Conservation (phyloP, 2,888 invertebrate genomes). For the Sphaerophoria taeniata region DNA sequence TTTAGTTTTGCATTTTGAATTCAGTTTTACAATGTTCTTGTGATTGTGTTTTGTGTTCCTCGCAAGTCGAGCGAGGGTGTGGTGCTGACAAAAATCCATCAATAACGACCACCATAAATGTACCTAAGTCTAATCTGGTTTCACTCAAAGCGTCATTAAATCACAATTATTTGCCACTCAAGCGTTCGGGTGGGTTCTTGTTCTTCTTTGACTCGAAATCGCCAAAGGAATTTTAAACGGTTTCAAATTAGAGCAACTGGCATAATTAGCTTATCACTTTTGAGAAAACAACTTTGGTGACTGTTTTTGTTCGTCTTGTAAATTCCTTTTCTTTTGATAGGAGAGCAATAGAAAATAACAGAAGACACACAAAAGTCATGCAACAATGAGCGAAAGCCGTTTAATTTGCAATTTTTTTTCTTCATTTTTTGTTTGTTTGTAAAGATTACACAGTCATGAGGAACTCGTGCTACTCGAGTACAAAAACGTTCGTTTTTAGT, state of each 20-base stretch:
- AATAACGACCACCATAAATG: neutral
- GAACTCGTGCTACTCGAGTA: neutral
- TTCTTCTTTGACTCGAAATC: neutral
- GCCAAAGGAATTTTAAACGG: slow-evolving; percentile 46
- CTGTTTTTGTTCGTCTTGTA: neutral
- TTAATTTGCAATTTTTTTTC: slow-evolving; percentile 58
- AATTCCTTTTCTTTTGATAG: slow-evolving; percentile 11
- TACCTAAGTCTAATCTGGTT: slow-evolving; percentile 45
- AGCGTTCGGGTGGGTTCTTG: neutral
- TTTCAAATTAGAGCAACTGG: slow-evolving; percentile 58
- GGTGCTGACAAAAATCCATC: neutral
- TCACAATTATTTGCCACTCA: slow-evolving; percentile 19
- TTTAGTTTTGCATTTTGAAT: slow-evolving; percentile 26
- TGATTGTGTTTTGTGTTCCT: slow-evolving; percentile 7
- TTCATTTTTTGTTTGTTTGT: slow-evolving; percentile 23
- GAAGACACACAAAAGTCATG: slow-evolving; percentile 29
- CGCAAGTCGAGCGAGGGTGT: neutral
- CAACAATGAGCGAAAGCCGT: slow-evolving; percentile 44
- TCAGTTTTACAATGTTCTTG: neutral
- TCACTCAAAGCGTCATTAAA: slow-evolving; percentile 31
- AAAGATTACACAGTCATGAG: slow-evolving; percentile 41
- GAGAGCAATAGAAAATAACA: slow-evolving; percentile 37
- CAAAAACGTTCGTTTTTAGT: neutral
- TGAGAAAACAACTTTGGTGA: slow-evolving; percentile 40
- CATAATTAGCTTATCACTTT: slow-evolving; percentile 68